Evolutionary conservation across 2,113 vertebrate genomes (phyloP).

Genomic region (Dipodomys stephensi): DNA sequence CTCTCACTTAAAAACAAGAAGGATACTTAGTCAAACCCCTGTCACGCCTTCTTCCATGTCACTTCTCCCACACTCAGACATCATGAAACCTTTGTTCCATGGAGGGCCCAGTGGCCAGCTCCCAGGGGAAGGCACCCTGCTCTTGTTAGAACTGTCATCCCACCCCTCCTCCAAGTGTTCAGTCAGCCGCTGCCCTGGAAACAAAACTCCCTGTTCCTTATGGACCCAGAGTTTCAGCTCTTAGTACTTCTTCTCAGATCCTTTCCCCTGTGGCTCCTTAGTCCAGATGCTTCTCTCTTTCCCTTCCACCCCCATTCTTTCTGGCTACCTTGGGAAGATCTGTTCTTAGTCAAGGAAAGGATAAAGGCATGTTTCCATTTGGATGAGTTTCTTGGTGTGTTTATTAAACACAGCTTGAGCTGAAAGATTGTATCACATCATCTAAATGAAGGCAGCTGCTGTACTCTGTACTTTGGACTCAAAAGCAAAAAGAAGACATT

Average conservation of each 20-base stretch:
- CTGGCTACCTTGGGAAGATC: background rate
- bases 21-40: background rate
- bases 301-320: rapidly evolving
- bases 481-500: background rate
- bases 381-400: constrained; percentile 62
- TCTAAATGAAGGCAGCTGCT: constrained; percentile 63
- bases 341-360: constrained; percentile 47
- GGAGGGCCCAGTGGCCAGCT: background rate
- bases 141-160: too few species aligned
- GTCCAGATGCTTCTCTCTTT: background rate
- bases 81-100: constrained; percentile 37
- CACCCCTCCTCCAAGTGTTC: background rate
- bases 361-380: constrained; percentile 55
- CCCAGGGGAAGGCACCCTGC: background rate
- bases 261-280: background rate
- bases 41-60: background rate
- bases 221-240: background rate
- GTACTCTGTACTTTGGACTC: background rate
- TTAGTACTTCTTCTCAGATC: background rate
- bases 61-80: background rate
- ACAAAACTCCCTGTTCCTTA: background rate
- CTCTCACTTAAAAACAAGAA: background rate
- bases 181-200: background rate
- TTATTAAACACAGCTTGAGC: constrained; percentile 64
- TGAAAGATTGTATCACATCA: constrained; percentile 57